Conservation (phyloP, 2,113 vertebrate genomes). For the Callopanchax toddi region DNA sequence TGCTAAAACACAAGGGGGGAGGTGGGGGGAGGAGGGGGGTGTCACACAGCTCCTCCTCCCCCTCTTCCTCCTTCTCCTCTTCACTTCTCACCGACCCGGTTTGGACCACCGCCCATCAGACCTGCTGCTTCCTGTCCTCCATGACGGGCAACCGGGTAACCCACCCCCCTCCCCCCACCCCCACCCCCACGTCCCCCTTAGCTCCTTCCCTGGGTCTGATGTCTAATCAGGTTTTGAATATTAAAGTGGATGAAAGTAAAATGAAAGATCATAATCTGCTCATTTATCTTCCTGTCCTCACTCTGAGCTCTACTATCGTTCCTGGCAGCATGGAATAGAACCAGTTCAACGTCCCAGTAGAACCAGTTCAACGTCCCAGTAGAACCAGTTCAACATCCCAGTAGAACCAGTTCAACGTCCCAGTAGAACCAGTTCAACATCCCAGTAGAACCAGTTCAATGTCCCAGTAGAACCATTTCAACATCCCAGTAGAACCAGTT, state of each 20-base stretch:
- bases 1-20: conserved; percentile 55
- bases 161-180: too few species aligned
- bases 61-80: conserved; percentile 49
- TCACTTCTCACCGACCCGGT: conserved; percentile 5
- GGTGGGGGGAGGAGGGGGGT: background rate
- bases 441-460: too few species aligned
- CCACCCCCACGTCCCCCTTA: conserved; percentile 1
- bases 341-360: too few species aligned
- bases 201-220: too few species aligned
- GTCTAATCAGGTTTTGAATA: too few species aligned
- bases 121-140: conserved; percentile 50
- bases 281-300: conserved; percentile 65
- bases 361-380: too few species aligned
- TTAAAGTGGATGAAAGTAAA: conserved; percentile 76
- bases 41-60: conserved; percentile 65
- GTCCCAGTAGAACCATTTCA: too few species aligned
- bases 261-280: conserved; percentile 81
- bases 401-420: too few species aligned
- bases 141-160: conserved; percentile 50
- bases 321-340: conserved; percentile 35
- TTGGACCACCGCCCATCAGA: conserved; percentile 40
- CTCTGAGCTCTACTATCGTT: conserved; percentile 25
- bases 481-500: too few species aligned
- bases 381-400: too few species aligned
- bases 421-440: too few species aligned